These are phyloP conservation scores for Anastrepha obliqua DNA, from an alignment of 1,140 invertebrate genomes.

Conservation along the genomic window DNA sequence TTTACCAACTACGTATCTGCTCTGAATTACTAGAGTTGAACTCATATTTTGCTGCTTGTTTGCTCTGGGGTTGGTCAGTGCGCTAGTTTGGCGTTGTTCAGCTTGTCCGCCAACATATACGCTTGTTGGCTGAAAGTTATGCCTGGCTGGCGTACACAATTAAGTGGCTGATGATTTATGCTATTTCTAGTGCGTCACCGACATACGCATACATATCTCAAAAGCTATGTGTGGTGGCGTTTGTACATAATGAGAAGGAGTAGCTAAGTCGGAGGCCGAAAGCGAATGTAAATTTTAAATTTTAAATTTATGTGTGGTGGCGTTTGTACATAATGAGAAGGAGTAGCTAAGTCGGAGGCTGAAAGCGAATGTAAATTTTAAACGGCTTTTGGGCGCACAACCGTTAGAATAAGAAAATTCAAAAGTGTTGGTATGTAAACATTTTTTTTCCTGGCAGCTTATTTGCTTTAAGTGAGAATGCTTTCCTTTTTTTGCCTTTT, in stretches of 20 bases:
- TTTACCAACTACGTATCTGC: not conserved
- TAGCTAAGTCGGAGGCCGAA: not conserved
- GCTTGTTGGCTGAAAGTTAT: not conserved
- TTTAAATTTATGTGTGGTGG: too few species aligned
- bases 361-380: too few species aligned
- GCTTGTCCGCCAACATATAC: not conserved
- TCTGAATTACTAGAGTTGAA: not conserved
- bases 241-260: not conserved
- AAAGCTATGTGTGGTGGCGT: not conserved
- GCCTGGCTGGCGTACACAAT: not conserved
- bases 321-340: not conserved
- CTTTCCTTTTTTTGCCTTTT: too few species aligned
- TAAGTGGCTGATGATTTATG: constrained; percentile 43
- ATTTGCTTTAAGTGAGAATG: too few species aligned
- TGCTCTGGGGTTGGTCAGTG: not conserved
- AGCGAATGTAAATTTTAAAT: too few species aligned
- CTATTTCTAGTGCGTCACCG: not conserved
- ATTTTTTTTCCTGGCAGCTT: too few species aligned
- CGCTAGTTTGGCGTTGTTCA: not conserved
- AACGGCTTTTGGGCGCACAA: too few species aligned
- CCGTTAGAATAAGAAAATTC: too few species aligned
- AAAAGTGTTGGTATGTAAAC: too few species aligned
- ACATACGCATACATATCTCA: not conserved
- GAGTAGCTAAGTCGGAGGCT: not conserved
- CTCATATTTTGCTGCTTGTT: not conserved